Evolutionary conservation across 2,797 vertebrate genomes (phyloP).

Genomic region (Sebastes vulpes): DNA sequence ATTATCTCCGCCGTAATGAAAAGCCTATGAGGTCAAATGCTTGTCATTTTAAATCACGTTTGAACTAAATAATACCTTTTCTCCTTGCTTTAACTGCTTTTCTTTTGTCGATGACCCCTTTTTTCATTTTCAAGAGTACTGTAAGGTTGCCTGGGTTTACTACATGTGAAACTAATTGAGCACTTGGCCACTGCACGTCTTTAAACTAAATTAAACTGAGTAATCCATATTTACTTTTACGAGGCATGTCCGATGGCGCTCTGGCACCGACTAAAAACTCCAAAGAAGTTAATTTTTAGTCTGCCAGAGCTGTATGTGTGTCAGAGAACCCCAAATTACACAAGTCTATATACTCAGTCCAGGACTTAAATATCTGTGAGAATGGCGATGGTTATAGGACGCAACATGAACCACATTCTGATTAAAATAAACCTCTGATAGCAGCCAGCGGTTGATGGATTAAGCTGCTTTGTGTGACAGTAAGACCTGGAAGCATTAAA

Average conservation of each 20-base stretch:
- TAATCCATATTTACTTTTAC: constrained; percentile 4
- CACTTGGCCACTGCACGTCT: not conserved
- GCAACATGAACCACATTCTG: not conserved
- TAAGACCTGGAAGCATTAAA: constrained; percentile 39
- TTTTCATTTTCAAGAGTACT: not conserved
- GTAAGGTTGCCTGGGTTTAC: not conserved
- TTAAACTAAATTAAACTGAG: not conserved
- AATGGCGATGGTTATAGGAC: not conserved
- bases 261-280: not conserved
- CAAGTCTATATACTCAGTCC: not conserved
- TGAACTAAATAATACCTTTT: not conserved
- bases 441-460: constrained; percentile 3
- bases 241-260: not conserved
- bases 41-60: not conserved
- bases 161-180: not conserved
- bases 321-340: not conserved
- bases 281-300: not conserved
- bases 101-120: not conserved
- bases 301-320: not conserved
- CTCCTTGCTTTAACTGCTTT: not conserved
- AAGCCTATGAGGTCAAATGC: not conserved
- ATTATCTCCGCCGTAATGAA: not conserved
- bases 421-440: constrained; percentile 9
- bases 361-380: not conserved
- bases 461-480: constrained; percentile 40